Conservation (phyloP, 1,140 invertebrate species). For the Kradibia gibbosae region DNA sequence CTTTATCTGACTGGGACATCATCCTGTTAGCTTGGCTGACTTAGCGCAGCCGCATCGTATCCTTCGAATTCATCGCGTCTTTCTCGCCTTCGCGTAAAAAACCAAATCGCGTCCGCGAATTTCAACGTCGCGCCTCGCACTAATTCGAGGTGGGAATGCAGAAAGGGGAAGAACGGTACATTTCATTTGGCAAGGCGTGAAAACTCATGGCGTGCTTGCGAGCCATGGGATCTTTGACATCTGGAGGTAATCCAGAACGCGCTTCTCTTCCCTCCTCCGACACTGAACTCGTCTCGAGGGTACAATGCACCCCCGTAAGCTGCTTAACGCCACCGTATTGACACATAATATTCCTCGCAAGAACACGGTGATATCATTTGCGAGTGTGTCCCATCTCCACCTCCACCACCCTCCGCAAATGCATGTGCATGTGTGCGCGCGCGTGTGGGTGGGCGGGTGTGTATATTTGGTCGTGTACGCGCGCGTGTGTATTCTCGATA, state of each 20-base stretch:
- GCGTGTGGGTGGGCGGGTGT: neutral
- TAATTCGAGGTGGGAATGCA: neutral
- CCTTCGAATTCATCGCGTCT: neutral
- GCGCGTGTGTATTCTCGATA: neutral
- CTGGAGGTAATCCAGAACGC: conserved; percentile 12
- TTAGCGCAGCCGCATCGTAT: neutral
- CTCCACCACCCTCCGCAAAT: neutral
- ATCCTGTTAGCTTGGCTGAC: conserved; percentile 14
- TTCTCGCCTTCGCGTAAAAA: neutral
- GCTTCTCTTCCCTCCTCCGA: neutral
- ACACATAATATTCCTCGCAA: conserved; percentile 50
- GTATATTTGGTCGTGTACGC: too few relatives aligned
- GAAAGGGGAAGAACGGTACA: neutral
- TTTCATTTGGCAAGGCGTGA: neutral
- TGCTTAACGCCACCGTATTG: conserved; percentile 49
- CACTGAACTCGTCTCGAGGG: neutral
- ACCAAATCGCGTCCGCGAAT: neutral
- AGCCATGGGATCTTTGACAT: neutral
- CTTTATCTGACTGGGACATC: neutral
- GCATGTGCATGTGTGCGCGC: neutral
- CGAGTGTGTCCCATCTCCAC: neutral
- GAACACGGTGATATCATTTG: conserved; percentile 42
- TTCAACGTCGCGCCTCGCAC: neutral
- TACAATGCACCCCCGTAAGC: conserved; percentile 48
- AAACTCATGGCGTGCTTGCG: neutral